Conservation (phyloP, 2,888 invertebrate genomes). For the Cinara cedri region DNA sequence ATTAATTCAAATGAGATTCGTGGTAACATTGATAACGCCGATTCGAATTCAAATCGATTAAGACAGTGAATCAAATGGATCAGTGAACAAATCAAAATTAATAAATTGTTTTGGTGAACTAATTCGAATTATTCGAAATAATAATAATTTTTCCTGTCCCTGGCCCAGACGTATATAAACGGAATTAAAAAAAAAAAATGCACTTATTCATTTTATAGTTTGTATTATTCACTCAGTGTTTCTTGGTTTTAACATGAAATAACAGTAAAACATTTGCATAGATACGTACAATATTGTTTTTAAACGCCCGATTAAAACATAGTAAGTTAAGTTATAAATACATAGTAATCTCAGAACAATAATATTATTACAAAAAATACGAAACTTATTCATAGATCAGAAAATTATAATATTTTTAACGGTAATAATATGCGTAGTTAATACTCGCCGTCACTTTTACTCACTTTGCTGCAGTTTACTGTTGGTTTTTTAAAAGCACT, state of each 20-base stretch:
- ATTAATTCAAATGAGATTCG: too few relatives aligned
- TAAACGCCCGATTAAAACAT: background rate
- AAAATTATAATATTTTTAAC: constrained; percentile 14
- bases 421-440: background rate
- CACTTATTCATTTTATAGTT: background rate
- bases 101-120: too few relatives aligned
- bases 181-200: background rate
- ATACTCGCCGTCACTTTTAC: background rate
- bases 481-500: background rate
- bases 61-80: too few relatives aligned
- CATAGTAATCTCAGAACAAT: constrained; percentile 13
- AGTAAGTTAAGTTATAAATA: background rate
- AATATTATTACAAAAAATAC: constrained; percentile 10
- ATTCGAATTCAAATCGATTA: too few relatives aligned
- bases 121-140: too few relatives aligned
- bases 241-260: background rate
- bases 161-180: too few relatives aligned
- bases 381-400: constrained; percentile 12
- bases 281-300: too few relatives aligned
- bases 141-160: too few relatives aligned
- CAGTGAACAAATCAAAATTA: too few relatives aligned
- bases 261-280: background rate
- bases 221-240: background rate
- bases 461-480: constrained; percentile 11
- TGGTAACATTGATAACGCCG: too few relatives aligned